These are phyloP conservation scores for Xestoiulus laeticollis DNA, from an alignment of 2,888 invertebrate genomes.

Conservation along the genomic window DNA sequence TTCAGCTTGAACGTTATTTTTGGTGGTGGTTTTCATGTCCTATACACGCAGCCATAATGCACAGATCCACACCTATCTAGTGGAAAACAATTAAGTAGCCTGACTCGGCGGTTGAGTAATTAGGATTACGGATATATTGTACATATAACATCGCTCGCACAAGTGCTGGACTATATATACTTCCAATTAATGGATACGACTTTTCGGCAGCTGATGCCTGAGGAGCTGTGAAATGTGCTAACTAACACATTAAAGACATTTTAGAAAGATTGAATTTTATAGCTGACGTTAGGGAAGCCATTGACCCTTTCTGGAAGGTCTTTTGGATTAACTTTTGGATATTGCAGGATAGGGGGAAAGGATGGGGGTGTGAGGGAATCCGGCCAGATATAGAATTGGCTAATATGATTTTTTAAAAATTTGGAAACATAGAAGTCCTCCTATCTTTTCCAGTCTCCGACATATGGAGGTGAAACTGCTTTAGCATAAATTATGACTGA, in stretches of 20 bases:
- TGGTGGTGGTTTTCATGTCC: constrained; percentile 19
- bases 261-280: neutral
- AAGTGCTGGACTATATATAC: neutral
- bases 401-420: too few species aligned
- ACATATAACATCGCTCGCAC: neutral
- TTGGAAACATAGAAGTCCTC: too few species aligned
- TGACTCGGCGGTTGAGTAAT: constrained; percentile 29
- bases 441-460: too few species aligned
- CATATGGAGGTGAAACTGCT: too few species aligned
- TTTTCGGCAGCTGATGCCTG: neutral
- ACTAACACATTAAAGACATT: neutral
- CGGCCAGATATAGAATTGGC: too few species aligned
- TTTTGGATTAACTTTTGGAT: too few species aligned
- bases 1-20: neutral
- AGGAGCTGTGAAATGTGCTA: neutral
- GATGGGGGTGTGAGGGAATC: too few species aligned
- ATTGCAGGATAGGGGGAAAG: too few species aligned
- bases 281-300: neutral
- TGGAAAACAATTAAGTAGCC: constrained; percentile 24
- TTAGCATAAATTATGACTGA: too few species aligned
- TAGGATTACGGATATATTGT: constrained; percentile 24
- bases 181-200: neutral
- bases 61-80: neutral
- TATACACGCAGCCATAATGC: neutral
- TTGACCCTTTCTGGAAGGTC: too few species aligned